These are phyloP conservation scores for Ischnus inquisitorius DNA, from an alignment of 2,888 invertebrate species.

Conservation along the genomic window DNA sequence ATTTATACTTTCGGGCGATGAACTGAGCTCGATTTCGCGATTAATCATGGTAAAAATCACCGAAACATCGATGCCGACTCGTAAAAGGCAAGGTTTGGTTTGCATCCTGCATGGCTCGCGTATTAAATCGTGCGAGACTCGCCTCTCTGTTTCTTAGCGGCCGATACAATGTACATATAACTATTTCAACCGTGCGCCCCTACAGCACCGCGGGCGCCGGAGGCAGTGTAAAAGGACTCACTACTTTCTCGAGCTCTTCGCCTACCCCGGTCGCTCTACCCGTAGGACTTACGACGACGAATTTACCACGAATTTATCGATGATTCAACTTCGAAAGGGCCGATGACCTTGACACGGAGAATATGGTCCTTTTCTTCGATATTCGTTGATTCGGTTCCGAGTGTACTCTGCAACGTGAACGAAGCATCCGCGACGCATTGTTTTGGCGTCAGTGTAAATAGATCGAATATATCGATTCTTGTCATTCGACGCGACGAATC, in stretches of 20 bases:
- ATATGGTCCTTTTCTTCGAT: not conserved
- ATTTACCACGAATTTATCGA: not conserved
- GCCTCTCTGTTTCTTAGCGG: not conserved
- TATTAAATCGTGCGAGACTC: too few species aligned
- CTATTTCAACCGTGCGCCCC: not conserved
- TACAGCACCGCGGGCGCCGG: not conserved
- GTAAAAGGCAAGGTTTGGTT: too few species aligned
- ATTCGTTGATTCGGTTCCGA: not conserved
- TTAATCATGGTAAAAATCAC: too few species aligned
- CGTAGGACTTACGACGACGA: not conserved
- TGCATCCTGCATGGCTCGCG: too few species aligned
- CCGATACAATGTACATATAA: not conserved
- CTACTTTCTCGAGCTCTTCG: constrained; percentile 22
- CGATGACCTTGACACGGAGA: not conserved
- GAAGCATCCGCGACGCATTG: not conserved
- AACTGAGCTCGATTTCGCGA: too few species aligned
- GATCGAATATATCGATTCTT: not conserved
- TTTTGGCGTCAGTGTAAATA: not conserved
- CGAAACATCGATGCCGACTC: too few species aligned
- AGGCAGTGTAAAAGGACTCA: not conserved
- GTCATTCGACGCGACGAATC: not conserved
- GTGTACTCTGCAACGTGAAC: not conserved
- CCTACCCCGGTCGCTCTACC: not conserved
- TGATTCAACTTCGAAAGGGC: not conserved
- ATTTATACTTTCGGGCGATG: too few species aligned